Evolutionary conservation across 2,888 invertebrate genomes (phyloP).

Genomic region (Chironomus riparius): DNA sequence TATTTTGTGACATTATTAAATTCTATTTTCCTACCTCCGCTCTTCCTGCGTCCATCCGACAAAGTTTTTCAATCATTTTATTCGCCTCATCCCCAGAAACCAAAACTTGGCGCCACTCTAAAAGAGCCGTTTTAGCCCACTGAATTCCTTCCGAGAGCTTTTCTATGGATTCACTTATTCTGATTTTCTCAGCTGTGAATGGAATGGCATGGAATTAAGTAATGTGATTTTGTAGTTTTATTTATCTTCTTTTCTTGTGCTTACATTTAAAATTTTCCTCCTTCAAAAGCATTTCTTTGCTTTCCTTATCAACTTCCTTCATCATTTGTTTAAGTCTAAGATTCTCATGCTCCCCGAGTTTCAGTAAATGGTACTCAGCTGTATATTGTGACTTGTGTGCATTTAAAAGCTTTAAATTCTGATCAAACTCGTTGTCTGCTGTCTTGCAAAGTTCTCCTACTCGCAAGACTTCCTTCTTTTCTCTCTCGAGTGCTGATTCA

Average conservation of each 20-base stretch:
- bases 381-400: constrained; percentile 61
- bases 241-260: constrained; percentile 24
- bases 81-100: constrained; percentile 60
- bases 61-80: constrained; percentile 59
- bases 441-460: constrained; percentile 46
- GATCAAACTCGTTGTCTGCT: constrained; percentile 46
- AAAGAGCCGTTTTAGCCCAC: constrained; percentile 51
- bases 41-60: constrained; percentile 58
- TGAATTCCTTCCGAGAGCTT: constrained; percentile 55
- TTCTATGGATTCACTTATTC: constrained; percentile 52
- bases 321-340: constrained; percentile 36
- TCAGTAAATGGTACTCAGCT: constrained; percentile 50
- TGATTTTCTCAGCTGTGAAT: constrained; percentile 44
- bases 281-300: constrained; percentile 33
- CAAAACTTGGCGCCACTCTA: constrained; percentile 63
- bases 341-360: constrained; percentile 41
- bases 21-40: constrained; percentile 44
- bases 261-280: constrained; percentile 36
- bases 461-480: constrained; percentile 41
- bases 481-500: constrained; percentile 41
- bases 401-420: constrained; percentile 55
- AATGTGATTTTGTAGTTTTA: not conserved
- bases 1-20: constrained; percentile 1
- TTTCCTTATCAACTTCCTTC: constrained; percentile 34
- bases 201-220: not conserved